phyloP scores from a whole-genome alignment of 2,797 vertebrate species.

The Bradypus variegatus region DNA sequence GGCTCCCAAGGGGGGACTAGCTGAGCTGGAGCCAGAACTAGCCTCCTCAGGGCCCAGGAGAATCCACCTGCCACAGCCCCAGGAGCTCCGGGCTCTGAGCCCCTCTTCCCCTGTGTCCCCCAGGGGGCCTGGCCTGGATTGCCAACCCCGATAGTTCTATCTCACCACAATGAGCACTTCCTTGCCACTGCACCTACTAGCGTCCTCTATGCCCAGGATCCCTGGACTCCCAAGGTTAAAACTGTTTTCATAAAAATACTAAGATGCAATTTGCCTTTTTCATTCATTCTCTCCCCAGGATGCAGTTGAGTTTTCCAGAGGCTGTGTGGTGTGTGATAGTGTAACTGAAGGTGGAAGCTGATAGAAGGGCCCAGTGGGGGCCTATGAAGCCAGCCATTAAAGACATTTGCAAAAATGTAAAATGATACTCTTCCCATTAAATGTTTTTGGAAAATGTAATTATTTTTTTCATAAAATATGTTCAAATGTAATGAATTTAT shows the following conservation, averaged over 20 bases:
- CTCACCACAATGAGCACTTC: rapidly evolving
- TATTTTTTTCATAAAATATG: neutral
- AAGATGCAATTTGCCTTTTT: neutral
- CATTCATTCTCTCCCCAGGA: neutral
- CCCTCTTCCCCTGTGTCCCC: rapidly evolving
- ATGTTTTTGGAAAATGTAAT: neutral
- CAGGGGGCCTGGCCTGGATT: no score
- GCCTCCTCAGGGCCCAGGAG: neutral
- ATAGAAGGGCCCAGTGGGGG: no score
- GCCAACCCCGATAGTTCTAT: no score
- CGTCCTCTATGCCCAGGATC: neutral
- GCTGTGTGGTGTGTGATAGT: rapidly evolving
- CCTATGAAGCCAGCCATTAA: neutral
- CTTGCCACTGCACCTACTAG: no score
- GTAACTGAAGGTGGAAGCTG: neutral
- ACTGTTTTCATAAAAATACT: neutral
- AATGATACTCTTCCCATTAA: neutral
- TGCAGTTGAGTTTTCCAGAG: neutral
- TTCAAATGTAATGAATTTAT: neutral
- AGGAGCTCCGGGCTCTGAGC: neutral
- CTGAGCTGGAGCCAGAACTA: neutral
- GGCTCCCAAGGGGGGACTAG: no score
- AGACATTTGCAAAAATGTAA: neutral
- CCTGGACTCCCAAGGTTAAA: neutral
- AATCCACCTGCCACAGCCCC: no score